Conservation (phyloP, 2,888 invertebrate genomes). For the Rhopalosiphum nymphaeae region DNA sequence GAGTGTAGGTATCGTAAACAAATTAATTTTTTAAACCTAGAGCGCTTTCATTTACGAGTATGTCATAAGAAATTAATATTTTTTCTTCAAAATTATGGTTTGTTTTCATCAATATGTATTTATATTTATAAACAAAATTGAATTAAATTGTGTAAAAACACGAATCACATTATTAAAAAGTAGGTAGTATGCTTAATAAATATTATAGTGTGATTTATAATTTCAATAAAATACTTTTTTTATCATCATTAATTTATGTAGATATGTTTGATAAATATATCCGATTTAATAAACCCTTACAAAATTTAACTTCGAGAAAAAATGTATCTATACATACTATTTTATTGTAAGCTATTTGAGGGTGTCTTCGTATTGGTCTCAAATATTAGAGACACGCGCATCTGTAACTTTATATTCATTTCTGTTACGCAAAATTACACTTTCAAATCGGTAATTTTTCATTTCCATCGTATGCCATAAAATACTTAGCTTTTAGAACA, state of each 20-base stretch:
- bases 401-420: not conserved
- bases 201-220: not conserved
- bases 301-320: not conserved
- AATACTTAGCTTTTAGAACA: not conserved
- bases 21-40: not conserved
- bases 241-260: not conserved
- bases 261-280: not conserved
- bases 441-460: not conserved
- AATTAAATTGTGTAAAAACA: not conserved
- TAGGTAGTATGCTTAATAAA: not conserved
- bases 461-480: not conserved
- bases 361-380: not conserved
- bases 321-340: not conserved
- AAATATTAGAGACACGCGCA: not conserved
- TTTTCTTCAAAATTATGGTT: not conserved
- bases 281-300: not conserved
- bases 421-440: not conserved
- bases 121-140: not conserved
- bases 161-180: not conserved
- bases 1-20: not conserved
- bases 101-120: not conserved
- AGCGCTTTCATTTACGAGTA: not conserved
- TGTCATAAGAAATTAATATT: not conserved
- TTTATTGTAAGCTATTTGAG: not conserved
- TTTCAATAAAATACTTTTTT: not conserved